A percentile compares a stretch with the other conserved stretches of the same genome.
Conservation (phyloP, 1,140 invertebrate genomes). For the Drosophila paulistorum region DNA sequence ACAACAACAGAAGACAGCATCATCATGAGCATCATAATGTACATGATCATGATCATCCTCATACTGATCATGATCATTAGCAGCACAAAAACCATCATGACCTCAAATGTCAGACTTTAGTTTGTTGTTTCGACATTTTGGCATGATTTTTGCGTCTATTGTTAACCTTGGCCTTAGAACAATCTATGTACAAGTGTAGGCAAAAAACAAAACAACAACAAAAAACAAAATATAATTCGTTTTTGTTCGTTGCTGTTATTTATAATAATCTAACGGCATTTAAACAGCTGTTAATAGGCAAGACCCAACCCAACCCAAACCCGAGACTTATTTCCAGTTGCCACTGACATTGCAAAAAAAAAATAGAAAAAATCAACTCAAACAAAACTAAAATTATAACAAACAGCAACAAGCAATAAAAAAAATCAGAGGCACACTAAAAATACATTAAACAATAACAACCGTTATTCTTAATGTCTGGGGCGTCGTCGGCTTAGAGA, state of each 20-base stretch:
- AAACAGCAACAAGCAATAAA: conserved; percentile 62
- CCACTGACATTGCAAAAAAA: conserved; percentile 55
- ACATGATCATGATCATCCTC: conserved; percentile 34
- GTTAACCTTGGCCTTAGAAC: conserved; percentile 72
- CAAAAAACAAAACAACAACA: not conserved
- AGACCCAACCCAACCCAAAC: conserved; percentile 24
- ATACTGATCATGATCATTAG: conserved; percentile 31
- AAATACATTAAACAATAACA: conserved; percentile 49
- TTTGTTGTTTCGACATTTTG: conserved; percentile 49
- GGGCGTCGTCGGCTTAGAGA: conserved; percentile 61
- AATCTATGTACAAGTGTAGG: conserved; percentile 5
- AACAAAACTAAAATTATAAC: conserved; percentile 64
- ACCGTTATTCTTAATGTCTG: conserved; percentile 61
- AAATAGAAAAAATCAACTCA: not conserved
- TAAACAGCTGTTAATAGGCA: conserved; percentile 49
- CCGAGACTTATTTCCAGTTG: conserved; percentile 12
- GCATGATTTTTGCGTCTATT: conserved; percentile 51
- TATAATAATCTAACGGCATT: conserved; percentile 58
- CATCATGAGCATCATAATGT: conserved; percentile 28
- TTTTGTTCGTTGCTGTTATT: conserved; percentile 23
- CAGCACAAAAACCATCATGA: conserved; percentile 40
- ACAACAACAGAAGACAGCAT: conserved; percentile 18
- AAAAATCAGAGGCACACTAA: conserved; percentile 29
- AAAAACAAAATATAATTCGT: not conserved
- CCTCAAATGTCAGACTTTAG: conserved; percentile 68